A percentile compares a stretch with the other conserved stretches of the same genome.
phyloP scores from a whole-genome alignment of 2,113 vertebrate species.

The Chamaea fasciata region DNA sequence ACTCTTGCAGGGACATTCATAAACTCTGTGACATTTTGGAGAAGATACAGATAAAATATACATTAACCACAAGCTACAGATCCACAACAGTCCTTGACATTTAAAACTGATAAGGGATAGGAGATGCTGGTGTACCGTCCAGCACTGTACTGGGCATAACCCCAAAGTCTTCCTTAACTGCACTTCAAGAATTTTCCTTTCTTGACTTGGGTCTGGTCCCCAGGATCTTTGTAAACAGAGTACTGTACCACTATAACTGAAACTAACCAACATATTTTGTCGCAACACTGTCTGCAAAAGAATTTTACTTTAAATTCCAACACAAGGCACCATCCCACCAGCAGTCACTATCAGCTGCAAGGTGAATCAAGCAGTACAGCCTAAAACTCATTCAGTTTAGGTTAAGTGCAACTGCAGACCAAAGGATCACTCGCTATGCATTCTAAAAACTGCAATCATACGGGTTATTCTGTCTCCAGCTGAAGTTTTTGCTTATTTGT shows the following conservation, averaged over 20 bases:
- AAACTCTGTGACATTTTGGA: neutral
- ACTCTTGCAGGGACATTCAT: neutral
- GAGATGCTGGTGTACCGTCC: neutral
- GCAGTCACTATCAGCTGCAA: neutral
- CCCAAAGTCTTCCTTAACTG: neutral
- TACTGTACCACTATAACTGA: neutral
- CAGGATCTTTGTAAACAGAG: neutral
- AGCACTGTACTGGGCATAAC: neutral
- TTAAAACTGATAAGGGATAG: neutral
- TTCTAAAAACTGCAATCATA: neutral
- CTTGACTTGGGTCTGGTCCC: neutral
- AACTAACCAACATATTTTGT: neutral
- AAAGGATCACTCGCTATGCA: neutral
- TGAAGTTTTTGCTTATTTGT: neutral
- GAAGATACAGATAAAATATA: neutral
- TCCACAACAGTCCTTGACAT: neutral
- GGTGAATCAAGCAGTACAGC: neutral
- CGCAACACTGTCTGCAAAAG: neutral
- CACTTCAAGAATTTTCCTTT: neutral
- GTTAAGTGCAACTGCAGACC: neutral
- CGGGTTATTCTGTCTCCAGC: neutral
- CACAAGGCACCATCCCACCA: neutral
- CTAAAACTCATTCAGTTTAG: neutral
- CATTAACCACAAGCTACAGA: neutral
- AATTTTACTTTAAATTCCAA: neutral